Conservation (phyloP, 2,888 invertebrate genomes). For the Cheilosia vernalis region DNA sequence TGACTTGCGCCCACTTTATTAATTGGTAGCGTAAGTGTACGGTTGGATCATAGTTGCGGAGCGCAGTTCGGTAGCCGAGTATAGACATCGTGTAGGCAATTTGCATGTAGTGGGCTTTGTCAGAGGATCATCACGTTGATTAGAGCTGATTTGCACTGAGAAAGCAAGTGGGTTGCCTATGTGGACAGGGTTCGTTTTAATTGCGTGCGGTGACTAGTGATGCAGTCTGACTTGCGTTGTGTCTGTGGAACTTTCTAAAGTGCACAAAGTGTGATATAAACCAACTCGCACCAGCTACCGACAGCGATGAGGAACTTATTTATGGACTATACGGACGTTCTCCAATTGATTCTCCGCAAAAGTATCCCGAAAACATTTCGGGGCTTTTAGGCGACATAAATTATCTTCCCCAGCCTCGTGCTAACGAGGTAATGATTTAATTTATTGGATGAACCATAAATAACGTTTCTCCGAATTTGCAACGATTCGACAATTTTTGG, state of each 20-base stretch:
- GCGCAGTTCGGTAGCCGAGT: slow-evolving; percentile 42
- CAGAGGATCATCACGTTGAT: slow-evolving; percentile 73
- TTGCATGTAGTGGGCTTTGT: slow-evolving; percentile 72
- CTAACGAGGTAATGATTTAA: slow-evolving; percentile 80
- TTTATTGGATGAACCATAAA: slow-evolving; percentile 80
- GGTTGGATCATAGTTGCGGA: slow-evolving; percentile 10
- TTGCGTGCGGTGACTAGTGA: slow-evolving; percentile 34
- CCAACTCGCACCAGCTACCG: slow-evolving; percentile 17
- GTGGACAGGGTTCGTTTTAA: slow-evolving; percentile 31
- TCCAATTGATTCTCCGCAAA: slow-evolving; percentile 58
- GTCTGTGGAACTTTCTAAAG: not conserved
- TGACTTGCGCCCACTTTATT: slow-evolving; percentile 74
- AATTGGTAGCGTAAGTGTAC: slow-evolving; percentile 67
- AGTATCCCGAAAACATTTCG: slow-evolving; percentile 31
- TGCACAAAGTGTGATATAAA: slow-evolving; percentile 26
- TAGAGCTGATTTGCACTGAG: slow-evolving; percentile 64
- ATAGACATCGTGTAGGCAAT: slow-evolving; percentile 67
- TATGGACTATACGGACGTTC: slow-evolving; percentile 27
- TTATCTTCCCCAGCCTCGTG: slow-evolving; percentile 34
- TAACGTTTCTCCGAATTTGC: slow-evolving; percentile 76
- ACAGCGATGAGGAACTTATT: slow-evolving; percentile 45
- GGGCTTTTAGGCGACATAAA: slow-evolving; percentile 59
- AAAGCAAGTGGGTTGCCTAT: slow-evolving; percentile 8
- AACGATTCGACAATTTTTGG: slow-evolving; percentile 68
- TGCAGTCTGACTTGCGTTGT: not conserved